These are phyloP conservation scores for Galeopterus variegatus DNA, from an alignment of 2,113 vertebrate genomes.

Conservation along the genomic window DNA sequence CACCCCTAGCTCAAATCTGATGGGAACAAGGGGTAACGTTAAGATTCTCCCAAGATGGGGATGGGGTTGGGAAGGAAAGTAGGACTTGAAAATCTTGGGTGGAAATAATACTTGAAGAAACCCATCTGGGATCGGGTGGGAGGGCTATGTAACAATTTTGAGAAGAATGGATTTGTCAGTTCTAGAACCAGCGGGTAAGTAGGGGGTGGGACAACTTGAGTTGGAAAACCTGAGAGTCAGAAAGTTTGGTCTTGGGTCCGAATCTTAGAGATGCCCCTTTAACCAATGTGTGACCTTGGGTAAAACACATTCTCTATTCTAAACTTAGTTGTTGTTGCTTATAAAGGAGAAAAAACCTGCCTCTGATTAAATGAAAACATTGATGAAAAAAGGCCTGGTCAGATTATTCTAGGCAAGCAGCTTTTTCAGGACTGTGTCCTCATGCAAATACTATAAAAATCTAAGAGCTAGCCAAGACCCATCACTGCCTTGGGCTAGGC, in stretches of 20 bases:
- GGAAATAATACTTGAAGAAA: neutral
- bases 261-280: neutral
- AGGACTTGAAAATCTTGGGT: neutral
- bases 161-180: neutral
- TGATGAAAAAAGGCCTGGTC: neutral
- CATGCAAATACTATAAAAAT: fast-evolving
- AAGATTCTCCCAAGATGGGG: neutral
- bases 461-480: neutral
- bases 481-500: too few species aligned
- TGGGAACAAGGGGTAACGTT: neutral
- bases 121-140: neutral
- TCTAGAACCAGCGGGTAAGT: neutral
- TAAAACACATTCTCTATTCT: neutral
- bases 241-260: neutral
- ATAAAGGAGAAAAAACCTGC: neutral
- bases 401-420: fast-evolving
- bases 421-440: neutral
- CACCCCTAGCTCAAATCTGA: neutral
- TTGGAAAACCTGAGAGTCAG: neutral
- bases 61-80: neutral
- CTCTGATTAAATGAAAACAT: neutral
- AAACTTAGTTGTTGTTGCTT: neutral
- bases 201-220: neutral
- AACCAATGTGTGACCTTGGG: slow-evolving; percentile 11
- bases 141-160: neutral